phyloP scores from a whole-genome alignment of 2,797 vertebrate species.

The Crenuchus spilurus region DNA sequence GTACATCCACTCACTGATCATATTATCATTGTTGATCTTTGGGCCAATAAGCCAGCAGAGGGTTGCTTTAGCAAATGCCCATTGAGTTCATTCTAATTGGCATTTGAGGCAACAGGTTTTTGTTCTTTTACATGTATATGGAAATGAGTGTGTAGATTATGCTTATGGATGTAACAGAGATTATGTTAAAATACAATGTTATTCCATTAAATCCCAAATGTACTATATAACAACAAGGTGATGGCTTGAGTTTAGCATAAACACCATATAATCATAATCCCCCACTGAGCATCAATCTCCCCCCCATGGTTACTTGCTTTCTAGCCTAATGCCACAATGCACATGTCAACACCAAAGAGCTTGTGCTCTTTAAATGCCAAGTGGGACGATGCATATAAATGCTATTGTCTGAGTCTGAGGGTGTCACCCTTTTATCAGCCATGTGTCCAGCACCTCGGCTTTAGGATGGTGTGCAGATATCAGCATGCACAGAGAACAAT shows the following conservation, averaged over 20 bases:
- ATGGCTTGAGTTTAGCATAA: conserved; percentile 10
- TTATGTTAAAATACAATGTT: too few relatives aligned
- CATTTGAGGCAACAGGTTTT: too few relatives aligned
- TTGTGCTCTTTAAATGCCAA: conserved; percentile 54
- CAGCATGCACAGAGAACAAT: conserved; percentile 38
- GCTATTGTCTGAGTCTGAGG: conserved; percentile 48
- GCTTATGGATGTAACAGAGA: too few relatives aligned
- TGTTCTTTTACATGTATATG: too few relatives aligned
- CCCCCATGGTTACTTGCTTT: conserved; percentile 24
- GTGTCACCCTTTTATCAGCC: conserved; percentile 63
- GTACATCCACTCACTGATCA: too few relatives aligned
- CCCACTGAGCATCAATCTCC: conserved; percentile 2
- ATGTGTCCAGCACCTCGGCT: conserved; percentile 55
- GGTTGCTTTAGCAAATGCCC: too few relatives aligned
- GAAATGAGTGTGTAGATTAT: too few relatives aligned
- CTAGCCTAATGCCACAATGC: conserved; percentile 50
- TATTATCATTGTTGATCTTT: too few relatives aligned
- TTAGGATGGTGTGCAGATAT: conserved; percentile 54
- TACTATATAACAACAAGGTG: conserved; percentile 3
- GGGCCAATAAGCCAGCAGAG: too few relatives aligned
- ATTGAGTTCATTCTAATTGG: too few relatives aligned
- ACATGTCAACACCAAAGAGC: conserved; percentile 40
- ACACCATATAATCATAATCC: not conserved
- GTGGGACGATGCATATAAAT: conserved; percentile 65
- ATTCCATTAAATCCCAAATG: conserved; percentile 13